phyloP scores from a whole-genome alignment of 1,140 invertebrate species.

The Drosophila lacertosa region DNA sequence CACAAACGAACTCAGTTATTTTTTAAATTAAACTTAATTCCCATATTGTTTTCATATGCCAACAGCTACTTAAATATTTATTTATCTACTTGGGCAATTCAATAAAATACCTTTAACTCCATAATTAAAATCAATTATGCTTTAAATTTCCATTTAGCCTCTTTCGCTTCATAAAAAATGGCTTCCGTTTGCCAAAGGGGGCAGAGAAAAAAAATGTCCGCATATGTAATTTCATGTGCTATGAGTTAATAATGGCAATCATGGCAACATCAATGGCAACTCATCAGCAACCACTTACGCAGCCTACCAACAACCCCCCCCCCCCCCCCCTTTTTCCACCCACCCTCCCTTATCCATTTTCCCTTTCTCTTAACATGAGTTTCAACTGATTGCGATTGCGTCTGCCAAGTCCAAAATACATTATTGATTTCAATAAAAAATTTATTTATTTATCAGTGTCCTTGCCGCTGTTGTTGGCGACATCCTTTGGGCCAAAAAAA shows the following conservation, averaged over 20 bases:
- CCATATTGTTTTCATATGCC: too few species aligned
- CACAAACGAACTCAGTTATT: too few species aligned
- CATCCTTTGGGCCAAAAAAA: slow-evolving; percentile 39
- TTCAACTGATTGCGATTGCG: slow-evolving; percentile 31
- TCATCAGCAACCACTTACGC: slow-evolving; percentile 28
- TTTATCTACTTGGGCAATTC: too few species aligned
- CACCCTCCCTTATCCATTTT: too few species aligned
- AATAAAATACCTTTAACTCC: too few species aligned
- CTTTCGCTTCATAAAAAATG: neutral
- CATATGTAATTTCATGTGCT: slow-evolving; percentile 33
- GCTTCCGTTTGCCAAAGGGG: neutral
- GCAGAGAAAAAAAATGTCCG: slow-evolving; percentile 13
- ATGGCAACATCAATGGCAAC: slow-evolving; percentile 22
- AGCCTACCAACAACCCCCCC: neutral
- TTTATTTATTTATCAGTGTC: slow-evolving; percentile 36
- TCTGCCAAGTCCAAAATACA: slow-evolving; percentile 42
- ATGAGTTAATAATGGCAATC: slow-evolving; percentile 34
- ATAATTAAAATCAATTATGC: neutral
- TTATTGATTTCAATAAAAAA: slow-evolving; percentile 77
- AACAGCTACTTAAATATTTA: too few species aligned
- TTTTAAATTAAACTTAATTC: too few species aligned
- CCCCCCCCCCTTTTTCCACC: neutral
- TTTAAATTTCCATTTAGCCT: neutral
- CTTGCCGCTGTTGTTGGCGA: slow-evolving; percentile 10
- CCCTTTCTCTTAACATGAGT: too few species aligned